A percentile compares a stretch with the other conserved stretches of the same genome.
Evolutionary conservation across 2,797 vertebrate species (phyloP).

Genomic region (Sebastes alutus): DNA sequence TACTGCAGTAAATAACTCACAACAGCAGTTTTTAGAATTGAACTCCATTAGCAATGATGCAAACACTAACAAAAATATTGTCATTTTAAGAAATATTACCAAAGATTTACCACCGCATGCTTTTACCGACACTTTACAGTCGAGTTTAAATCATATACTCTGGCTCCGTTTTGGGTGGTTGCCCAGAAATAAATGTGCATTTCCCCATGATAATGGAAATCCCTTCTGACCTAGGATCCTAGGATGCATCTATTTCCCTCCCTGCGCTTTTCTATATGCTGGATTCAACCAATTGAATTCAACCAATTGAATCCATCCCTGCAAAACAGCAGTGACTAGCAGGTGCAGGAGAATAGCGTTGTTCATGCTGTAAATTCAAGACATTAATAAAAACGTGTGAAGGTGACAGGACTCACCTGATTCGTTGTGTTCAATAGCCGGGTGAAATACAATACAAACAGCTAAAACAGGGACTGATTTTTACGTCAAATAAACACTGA

Average conservation of each 20-base stretch:
- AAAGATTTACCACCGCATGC: slow-evolving; percentile 11
- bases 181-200: slow-evolving; percentile 17
- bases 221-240: neutral
- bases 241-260: slow-evolving; percentile 7
- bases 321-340: neutral
- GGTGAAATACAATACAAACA: neutral
- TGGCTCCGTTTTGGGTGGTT: slow-evolving; percentile 12
- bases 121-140: slow-evolving; percentile 17
- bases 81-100: slow-evolving; percentile 2
- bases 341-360: neutral
- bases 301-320: slow-evolving; percentile 1
- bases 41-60: slow-evolving; percentile 16
- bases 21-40: slow-evolving; percentile 8
- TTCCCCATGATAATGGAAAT: slow-evolving; percentile 11
- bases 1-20: neutral
- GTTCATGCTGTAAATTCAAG: neutral
- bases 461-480: neutral
- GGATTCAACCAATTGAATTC: slow-evolving; percentile 9
- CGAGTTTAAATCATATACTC: neutral
- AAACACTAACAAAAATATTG: neutral
- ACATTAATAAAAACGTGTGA: neutral
- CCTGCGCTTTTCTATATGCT: neutral
- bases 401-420: neutral
- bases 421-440: neutral
- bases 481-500: neutral